Conservation (phyloP, 2,888 invertebrate species). For the Metallyticus violacea region DNA sequence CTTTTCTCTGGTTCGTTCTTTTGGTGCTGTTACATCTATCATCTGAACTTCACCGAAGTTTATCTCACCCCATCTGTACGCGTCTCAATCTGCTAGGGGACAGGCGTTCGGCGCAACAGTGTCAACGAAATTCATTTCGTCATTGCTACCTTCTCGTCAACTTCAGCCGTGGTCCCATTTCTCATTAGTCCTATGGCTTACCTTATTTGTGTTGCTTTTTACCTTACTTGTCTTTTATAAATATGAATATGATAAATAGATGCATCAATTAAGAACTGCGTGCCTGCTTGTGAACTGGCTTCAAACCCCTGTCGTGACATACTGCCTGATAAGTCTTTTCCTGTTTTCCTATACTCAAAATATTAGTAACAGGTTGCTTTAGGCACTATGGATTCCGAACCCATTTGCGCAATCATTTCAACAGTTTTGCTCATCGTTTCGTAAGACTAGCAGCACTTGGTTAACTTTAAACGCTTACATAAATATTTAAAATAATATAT, state of each 20-base stretch:
- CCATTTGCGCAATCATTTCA: no score
- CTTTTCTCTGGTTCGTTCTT: not conserved
- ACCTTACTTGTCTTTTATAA: not conserved
- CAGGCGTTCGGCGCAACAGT: not conserved
- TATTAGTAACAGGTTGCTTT: no score
- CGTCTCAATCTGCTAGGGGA: not conserved
- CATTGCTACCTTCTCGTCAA: not conserved
- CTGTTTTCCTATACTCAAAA: no score
- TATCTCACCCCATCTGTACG: not conserved
- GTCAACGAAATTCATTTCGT: not conserved
- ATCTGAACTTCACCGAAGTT: not conserved
- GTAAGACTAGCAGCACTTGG: no score
- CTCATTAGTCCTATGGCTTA: not conserved
- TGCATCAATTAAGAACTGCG: not conserved
- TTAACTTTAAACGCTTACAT: no score
- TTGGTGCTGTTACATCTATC: not conserved
- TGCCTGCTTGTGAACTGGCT: no score
- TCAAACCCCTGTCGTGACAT: no score
- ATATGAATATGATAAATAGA: not conserved
- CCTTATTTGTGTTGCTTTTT: not conserved
- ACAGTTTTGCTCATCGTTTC: no score
- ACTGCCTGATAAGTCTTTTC: no score
- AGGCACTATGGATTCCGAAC: no score
- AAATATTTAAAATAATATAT: no score
- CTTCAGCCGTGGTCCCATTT: not conserved